phyloP scores from a whole-genome alignment of 1,140 invertebrate species.

The Meteorus sp. region DNA sequence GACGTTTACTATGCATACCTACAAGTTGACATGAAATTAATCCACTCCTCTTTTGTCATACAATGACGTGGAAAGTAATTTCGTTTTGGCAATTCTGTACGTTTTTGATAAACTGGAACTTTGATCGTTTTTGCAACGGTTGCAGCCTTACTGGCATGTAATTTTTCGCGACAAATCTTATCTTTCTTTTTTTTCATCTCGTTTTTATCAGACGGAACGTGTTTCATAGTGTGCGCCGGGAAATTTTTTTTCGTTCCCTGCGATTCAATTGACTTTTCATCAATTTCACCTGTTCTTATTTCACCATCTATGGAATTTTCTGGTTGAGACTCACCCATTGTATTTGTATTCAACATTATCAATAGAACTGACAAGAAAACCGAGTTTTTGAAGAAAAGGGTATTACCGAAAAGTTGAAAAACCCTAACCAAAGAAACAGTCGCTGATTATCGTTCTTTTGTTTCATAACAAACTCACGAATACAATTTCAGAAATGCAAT shows the following conservation, averaged over 20 bases:
- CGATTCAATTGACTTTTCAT: conserved; percentile 12
- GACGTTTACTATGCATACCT: conserved; percentile 34
- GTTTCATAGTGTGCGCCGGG: too few relatives aligned
- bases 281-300: conserved; percentile 33
- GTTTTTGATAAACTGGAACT: conserved; percentile 34
- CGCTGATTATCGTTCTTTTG: too few relatives aligned
- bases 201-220: conserved; percentile 11
- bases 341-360: conserved; percentile 30
- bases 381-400: too few relatives aligned
- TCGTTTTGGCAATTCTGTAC: conserved; percentile 34
- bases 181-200: conserved; percentile 16
- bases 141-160: not conserved
- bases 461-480: too few relatives aligned
- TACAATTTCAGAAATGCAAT: too few relatives aligned
- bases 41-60: conserved; percentile 40
- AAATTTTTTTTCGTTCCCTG: conserved; percentile 9
- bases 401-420: too few relatives aligned
- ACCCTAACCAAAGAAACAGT: too few relatives aligned
- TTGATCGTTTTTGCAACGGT: conserved; percentile 28
- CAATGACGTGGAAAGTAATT: conserved; percentile 40
- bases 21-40: conserved; percentile 41
- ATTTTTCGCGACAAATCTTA: conserved; percentile 23
- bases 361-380: not conserved
- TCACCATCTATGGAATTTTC: conserved; percentile 40
- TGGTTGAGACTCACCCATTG: conserved; percentile 36